These are phyloP conservation scores for Balearica regulorum DNA, from an alignment of 2,797 vertebrate genomes.

Conservation along the genomic window DNA sequence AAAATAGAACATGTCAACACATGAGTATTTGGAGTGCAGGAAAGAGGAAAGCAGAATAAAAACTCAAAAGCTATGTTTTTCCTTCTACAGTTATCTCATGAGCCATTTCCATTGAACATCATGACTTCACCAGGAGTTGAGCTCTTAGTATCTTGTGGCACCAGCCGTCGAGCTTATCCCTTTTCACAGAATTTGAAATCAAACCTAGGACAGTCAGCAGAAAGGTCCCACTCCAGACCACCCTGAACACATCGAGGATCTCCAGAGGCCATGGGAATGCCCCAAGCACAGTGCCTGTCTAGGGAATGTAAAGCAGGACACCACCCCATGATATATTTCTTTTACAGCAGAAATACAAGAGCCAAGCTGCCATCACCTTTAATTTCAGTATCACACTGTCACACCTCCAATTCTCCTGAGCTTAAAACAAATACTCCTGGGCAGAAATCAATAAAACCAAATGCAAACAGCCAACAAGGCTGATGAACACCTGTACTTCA, in stretches of 20 bases:
- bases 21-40: background rate
- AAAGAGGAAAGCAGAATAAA: background rate
- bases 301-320: background rate
- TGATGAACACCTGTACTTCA: background rate
- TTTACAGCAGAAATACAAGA: background rate
- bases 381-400: background rate
- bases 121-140: background rate
- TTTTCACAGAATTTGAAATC: background rate
- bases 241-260: background rate
- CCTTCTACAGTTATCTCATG: background rate
- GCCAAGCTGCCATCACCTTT: background rate
- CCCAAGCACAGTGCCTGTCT: background rate
- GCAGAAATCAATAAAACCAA: background rate
- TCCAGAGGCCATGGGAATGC: background rate
- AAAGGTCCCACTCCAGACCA: too few relatives aligned
- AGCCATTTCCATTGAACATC: background rate
- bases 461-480: background rate
- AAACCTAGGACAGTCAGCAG: background rate
- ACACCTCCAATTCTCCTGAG: background rate
- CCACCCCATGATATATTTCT: fast-evolving
- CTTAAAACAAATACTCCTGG: background rate
- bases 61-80: background rate
- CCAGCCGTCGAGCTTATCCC: background rate
- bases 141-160: background rate
- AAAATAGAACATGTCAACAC: background rate